phyloP scores from a whole-genome alignment of 2,113 vertebrate genomes.

The Chaetops frenatus region DNA sequence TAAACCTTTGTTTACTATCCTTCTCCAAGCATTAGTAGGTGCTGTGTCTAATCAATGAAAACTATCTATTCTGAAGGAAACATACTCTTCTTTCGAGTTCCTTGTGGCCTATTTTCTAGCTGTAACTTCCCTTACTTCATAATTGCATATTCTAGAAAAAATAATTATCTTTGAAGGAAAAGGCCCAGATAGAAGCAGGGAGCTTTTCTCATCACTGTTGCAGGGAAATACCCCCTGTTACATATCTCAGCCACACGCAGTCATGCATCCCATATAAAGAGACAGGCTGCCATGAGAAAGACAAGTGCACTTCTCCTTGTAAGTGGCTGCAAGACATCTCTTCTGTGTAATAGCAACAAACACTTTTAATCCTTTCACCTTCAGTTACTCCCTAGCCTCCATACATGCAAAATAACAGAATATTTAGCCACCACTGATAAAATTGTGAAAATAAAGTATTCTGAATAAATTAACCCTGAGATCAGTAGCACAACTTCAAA shows the following conservation, averaged over 20 bases:
- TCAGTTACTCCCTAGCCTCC: not conserved
- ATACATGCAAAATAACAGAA: not conserved
- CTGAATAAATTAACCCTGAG: conserved; percentile 12
- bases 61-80: not conserved
- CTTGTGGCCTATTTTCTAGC: not conserved
- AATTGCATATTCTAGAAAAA: not conserved
- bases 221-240: not conserved
- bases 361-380: not conserved
- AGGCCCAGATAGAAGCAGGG: not conserved
- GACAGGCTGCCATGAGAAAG: not conserved
- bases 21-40: not conserved
- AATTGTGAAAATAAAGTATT: not conserved
- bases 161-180: not conserved
- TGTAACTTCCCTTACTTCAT: not conserved
- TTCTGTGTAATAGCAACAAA: not conserved
- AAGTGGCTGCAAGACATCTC: not conserved
- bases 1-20: not conserved
- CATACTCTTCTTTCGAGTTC: not conserved
- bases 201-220: not conserved
- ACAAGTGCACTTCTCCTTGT: not conserved
- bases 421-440: not conserved
- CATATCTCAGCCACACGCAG: not conserved
- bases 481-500: conserved; percentile 5
- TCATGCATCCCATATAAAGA: not conserved
- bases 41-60: not conserved